phyloP scores from a whole-genome alignment of 1,140 invertebrate genomes.

The Rhynchophorus ferrugineus region DNA sequence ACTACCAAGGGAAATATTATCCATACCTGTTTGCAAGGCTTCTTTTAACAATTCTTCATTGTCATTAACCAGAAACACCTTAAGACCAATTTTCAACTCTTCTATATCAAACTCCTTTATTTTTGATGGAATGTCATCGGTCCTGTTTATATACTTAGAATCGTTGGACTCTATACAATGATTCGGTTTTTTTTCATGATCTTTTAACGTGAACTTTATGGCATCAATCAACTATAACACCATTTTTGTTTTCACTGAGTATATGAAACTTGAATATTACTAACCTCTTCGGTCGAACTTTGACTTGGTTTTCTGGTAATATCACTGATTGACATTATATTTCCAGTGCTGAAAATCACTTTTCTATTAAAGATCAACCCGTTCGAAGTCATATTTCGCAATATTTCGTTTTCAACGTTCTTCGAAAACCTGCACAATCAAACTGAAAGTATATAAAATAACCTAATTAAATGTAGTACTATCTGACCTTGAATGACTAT shows the following conservation, averaged over 20 bases:
- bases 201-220: conserved; percentile 55
- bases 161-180: not conserved
- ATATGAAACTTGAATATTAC: conserved; percentile 2
- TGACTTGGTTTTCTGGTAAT: conserved; percentile 75
- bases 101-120: conserved; percentile 52
- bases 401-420: not conserved
- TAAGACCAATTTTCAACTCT: conserved; percentile 57
- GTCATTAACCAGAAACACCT: conserved; percentile 55
- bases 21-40: conserved; percentile 51
- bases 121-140: conserved; percentile 49
- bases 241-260: not conserved
- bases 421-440: not conserved
- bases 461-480: conserved; percentile 7
- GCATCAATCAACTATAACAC: conserved; percentile 60
- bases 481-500: conserved; percentile 2
- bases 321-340: conserved; percentile 74
- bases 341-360: conserved; percentile 67
- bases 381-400: conserved; percentile 11
- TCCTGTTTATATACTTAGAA: conserved; percentile 39
- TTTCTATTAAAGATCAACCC: conserved; percentile 7
- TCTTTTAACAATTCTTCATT: conserved; percentile 45
- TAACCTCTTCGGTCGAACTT: conserved; percentile 75
- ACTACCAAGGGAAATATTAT: too few relatives aligned
- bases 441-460: not conserved
- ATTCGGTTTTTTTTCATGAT: conserved; percentile 42